Evolutionary conservation across 2,113 vertebrate genomes (phyloP).

Genomic region (Puffinus mauretanicus): DNA sequence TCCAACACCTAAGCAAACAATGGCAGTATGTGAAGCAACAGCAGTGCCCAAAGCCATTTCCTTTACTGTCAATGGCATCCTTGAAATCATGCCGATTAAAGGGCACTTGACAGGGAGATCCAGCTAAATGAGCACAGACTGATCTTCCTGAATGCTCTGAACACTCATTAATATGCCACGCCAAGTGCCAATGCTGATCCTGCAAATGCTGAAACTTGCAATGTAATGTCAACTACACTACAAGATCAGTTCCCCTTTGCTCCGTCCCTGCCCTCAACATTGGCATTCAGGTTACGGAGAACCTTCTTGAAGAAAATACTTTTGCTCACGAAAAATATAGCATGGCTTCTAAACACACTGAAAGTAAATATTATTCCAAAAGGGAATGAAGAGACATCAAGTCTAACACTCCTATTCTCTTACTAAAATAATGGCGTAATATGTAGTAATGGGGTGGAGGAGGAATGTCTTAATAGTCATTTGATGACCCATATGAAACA

Average conservation of each 20-base stretch:
- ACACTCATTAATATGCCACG: not conserved
- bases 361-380: not conserved
- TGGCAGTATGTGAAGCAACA: not conserved
- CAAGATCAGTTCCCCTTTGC: not conserved
- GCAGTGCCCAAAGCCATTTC: not conserved
- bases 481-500: not conserved
- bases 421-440: not conserved
- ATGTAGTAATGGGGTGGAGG: not conserved
- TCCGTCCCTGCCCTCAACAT: not conserved
- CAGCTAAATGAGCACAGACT: not conserved
- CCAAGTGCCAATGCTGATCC: not conserved
- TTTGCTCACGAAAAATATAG: not conserved
- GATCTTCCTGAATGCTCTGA: not conserved
- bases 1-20: not conserved
- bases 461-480: not conserved
- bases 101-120: not conserved
- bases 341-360: not conserved
- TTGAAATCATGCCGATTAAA: not conserved
- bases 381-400: not conserved
- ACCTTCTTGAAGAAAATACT: not conserved
- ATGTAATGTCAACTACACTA: not conserved
- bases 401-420: not conserved
- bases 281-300: not conserved
- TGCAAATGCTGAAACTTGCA: not conserved
- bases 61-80: not conserved